Conservation (phyloP, 2,888 invertebrate species). For the Brachyptera risi region DNA sequence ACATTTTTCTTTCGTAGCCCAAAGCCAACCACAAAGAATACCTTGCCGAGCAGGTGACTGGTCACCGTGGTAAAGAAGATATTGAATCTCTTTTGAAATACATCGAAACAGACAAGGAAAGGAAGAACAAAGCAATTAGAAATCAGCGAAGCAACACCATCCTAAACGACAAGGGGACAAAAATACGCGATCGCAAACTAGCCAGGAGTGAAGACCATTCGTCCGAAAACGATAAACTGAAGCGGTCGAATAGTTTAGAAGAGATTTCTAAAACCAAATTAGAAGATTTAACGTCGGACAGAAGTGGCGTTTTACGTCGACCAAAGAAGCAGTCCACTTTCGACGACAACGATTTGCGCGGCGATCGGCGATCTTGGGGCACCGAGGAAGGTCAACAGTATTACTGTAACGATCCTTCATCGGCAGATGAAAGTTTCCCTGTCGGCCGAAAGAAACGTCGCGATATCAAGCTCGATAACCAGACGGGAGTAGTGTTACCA, state of each 20-base stretch:
- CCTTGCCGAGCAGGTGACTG: conserved; percentile 59
- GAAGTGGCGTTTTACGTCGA: conserved; percentile 1
- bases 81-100: conserved; percentile 73
- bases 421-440: conserved; percentile 49
- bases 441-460: conserved; percentile 18
- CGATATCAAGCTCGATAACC: not conserved
- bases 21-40: conserved; percentile 36
- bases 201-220: conserved; percentile 46
- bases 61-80: conserved; percentile 74
- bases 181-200: conserved; percentile 19
- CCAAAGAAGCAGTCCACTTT: conserved; percentile 39
- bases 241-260: conserved; percentile 75
- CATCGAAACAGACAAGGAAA: conserved; percentile 58
- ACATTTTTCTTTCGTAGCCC: conserved; percentile 29
- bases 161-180: conserved; percentile 20
- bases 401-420: conserved; percentile 45
- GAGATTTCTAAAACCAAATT: conserved; percentile 74
- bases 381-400: conserved; percentile 57
- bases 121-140: conserved; percentile 41
- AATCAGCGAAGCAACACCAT: conserved; percentile 39
- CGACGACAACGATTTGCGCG: conserved; percentile 42
- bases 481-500: conserved; percentile 10
- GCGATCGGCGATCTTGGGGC: conserved; percentile 61
- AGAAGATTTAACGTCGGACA: conserved; percentile 57
- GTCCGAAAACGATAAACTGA: conserved; percentile 46